Evolutionary conservation across 2,797 vertebrate genomes (phyloP), one percentile per base, ranked within the genome.

Genomic region (Anableps anableps): DNA sequence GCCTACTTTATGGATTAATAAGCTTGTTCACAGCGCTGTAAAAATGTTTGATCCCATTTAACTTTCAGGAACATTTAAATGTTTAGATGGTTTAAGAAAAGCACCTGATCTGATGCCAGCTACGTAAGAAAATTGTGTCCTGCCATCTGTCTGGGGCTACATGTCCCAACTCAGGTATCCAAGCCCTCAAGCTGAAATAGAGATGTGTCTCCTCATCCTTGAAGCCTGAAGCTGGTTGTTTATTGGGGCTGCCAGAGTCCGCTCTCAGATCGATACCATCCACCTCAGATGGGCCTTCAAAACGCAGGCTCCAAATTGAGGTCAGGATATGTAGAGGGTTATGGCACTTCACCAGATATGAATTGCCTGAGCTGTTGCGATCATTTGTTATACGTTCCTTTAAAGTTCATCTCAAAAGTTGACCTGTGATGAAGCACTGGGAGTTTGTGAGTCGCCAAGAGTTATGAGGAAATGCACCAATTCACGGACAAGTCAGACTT

Each of bases 241-340:
- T 95, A 95, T 95, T 93, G 93, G 92, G 78, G 89, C 91, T 92
- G 93, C 92, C 90, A 92, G 88, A 91, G 79, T 81, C 84, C 41
- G 75, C 47, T 77, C 83, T 89, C 90, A 88, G 92, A 95, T 95
- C 94, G 87, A 95, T 95, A 95, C 93, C 81, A 86, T 90, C 89
- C 85, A 85, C 86, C 88, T 90, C 91, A 77, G 85, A 91, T 87
- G 86, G 92, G 91, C 92, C 94, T 94, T 94, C 92, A 89, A 85
- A 88, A 84, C 79, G 53, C 88, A 73, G 86, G 76, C 91, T 94
- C 83, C 90, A 95, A 93, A 94, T 93, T 93, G 94, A 94, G 94
- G 94, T 94, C 94, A 94, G 93, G 93, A 90, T 92, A 91, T 87
- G 88, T 88, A 83, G 92, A 90, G 89, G 91, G 91, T 93, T 93